Evolutionary conservation across 2,797 vertebrate genomes (phyloP), one percentile per base, ranked within the genome.

Genomic region (Ctenopoma multispine): DNA sequence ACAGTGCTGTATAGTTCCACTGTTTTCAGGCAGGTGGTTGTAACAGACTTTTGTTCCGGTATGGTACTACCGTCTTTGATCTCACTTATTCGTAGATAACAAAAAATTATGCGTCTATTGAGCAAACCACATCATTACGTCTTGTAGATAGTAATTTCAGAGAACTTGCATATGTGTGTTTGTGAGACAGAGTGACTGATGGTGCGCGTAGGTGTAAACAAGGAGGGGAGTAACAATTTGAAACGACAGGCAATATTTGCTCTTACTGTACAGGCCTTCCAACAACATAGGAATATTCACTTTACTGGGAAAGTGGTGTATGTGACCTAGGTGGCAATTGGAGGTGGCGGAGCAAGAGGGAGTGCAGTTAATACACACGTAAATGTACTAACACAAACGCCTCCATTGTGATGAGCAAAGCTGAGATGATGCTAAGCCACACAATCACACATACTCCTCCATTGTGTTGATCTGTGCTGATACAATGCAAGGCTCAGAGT

Each of bases 101-200:
- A 86, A 78, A 89, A 83, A 65, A 38, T 11, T 61, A 70, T 67
- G 79, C 6, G 72, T 79, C 85, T 72, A 70, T 81, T 80, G 3
- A 43, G 59, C 56, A 27, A 71, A 63, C 72, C 68, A n/a, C 87
- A 83, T 86, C 82, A 83, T 88, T 87, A 82, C 54, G 58, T 69
- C 58, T 31, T 43, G 51, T 64, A 63, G 57, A 82, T 72, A 80
- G 79, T 82, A 80, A 84, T 87, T 89, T 83, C 57, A 72, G 55
- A 53, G 67, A 65, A 64, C 66, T 71, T 0, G 40, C 66, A 60
- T 78, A 70, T 85, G 72, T 82, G 70, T 80, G 21, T n/a, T n/a
- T 36, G 68, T 11, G 6, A 65, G 69, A 55, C 53, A 29, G 56
- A 71, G 54, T 69, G 71, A 82, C 67, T 62, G 79, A 77, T 70